Percentiles rank a stretch among this genome's conserved stretches.
phyloP scores from a whole-genome alignment of 2,888 invertebrate genomes.

The Acrobasis repandana region DNA sequence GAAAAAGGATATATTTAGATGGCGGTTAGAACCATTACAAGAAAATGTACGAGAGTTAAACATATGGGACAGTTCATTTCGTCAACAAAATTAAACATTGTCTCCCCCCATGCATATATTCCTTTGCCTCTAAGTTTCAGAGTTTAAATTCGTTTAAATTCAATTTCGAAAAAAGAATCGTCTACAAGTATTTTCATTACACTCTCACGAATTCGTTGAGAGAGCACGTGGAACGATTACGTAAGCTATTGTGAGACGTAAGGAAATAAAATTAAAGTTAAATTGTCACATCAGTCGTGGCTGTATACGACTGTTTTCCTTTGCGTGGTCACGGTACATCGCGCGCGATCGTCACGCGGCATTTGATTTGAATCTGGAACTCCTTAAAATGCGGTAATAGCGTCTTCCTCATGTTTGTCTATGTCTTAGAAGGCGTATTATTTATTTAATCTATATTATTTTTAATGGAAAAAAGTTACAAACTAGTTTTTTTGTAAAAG shows the following conservation, averaged over 20 bases:
- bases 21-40: conserved; percentile 31
- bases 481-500: background rate
- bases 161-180: conserved; percentile 26
- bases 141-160: conserved; percentile 35
- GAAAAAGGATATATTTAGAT: conserved; percentile 33
- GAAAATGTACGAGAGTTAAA: conserved; percentile 36
- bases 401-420: conserved; percentile 51
- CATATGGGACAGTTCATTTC: conserved; percentile 43
- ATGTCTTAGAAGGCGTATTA: conserved; percentile 16
- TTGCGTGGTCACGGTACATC: conserved; percentile 54
- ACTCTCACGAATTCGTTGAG: conserved; percentile 48
- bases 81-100: conserved; percentile 27
- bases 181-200: conserved; percentile 39
- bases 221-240: conserved; percentile 44
- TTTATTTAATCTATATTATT: background rate
- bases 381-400: conserved; percentile 68
- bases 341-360: conserved; percentile 68
- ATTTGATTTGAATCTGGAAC: conserved; percentile 76
- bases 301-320: conserved; percentile 43
- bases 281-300: conserved; percentile 24
- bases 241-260: conserved; percentile 31
- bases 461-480: background rate
- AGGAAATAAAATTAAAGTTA: conserved; percentile 29
- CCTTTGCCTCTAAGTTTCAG: conserved; percentile 26
- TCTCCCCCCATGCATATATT: background rate